phyloP scores from a whole-genome alignment of 2,888 invertebrate species.

The Rhagonycha lutea region DNA sequence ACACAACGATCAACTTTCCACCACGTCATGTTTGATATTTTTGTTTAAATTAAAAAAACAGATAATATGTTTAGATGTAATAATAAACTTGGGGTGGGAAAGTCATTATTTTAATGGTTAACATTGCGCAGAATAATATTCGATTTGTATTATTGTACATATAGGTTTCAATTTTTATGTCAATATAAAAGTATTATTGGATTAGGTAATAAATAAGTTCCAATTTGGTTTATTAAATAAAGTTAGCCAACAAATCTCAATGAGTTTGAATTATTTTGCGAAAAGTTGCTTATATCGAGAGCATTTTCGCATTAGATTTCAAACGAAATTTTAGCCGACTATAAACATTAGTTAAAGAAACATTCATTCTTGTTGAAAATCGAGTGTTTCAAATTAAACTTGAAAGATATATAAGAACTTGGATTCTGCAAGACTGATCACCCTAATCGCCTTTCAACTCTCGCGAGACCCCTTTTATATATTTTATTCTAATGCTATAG shows the following conservation, averaged over 20 bases:
- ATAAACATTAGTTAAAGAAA: conserved; percentile 9
- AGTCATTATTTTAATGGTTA: background rate
- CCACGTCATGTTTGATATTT: background rate
- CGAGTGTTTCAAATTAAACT: conserved; percentile 8
- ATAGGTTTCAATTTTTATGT: background rate
- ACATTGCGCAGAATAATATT: background rate
- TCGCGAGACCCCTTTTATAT: background rate
- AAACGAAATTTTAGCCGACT: background rate
- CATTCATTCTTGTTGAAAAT: conserved; percentile 14
- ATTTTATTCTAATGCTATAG: background rate
- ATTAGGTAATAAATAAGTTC: background rate
- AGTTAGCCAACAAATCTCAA: background rate
- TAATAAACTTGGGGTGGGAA: background rate
- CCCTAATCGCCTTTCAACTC: conserved; percentile 6
- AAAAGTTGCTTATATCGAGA: background rate
- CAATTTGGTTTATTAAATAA: background rate
- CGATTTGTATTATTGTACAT: background rate
- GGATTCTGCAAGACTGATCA: conserved; percentile 9
- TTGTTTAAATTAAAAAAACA: background rate
- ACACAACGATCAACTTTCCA: background rate
- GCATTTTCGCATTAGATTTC: background rate
- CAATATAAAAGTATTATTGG: background rate
- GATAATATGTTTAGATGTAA: background rate
- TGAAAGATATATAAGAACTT: conserved; percentile 12
- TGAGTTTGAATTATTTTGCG: background rate